phyloP scores from a whole-genome alignment of 1,140 invertebrate genomes.

The Cotesia typhae region DNA sequence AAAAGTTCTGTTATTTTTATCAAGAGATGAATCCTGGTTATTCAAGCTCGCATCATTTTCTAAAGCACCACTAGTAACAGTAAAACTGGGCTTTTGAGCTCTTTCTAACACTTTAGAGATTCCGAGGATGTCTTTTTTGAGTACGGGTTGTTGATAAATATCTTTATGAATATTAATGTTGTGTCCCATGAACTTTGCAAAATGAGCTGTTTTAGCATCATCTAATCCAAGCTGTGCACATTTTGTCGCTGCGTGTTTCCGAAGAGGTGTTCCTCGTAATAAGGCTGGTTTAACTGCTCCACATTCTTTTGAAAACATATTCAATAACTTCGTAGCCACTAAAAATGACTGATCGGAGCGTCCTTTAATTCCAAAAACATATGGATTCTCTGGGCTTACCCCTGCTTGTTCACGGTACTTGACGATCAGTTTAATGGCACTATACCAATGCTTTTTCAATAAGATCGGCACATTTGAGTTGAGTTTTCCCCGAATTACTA shows the following conservation, averaged over 20 bases:
- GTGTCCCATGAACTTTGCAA: conserved; percentile 34
- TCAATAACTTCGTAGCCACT: conserved; percentile 31
- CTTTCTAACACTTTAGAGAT: conserved; percentile 8
- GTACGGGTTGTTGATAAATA: conserved; percentile 26
- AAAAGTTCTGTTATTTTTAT: neutral
- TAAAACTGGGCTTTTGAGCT: neutral
- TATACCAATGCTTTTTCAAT: conserved; percentile 1
- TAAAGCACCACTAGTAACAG: neutral
- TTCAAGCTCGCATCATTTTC: neutral
- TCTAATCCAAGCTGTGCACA: conserved; percentile 18
- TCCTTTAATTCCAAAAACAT: conserved; percentile 28
- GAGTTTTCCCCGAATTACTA: conserved; percentile 30
- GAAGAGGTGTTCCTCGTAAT: conserved; percentile 18
- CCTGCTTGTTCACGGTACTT: conserved; percentile 10
- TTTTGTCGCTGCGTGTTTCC: conserved; percentile 34
- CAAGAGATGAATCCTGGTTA: neutral
- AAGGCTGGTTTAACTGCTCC: conserved; percentile 15
- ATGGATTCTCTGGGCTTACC: conserved; percentile 18
- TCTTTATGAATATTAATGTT: conserved; percentile 23
- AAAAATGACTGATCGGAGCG: neutral
- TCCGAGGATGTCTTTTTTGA: conserved; percentile 14
- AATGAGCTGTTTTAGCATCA: neutral
- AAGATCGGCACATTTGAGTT: conserved; percentile 27
- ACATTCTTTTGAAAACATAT: conserved; percentile 24
- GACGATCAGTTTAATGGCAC: conserved; percentile 21